These are phyloP conservation scores for Campylomormyrus numenius DNA, from an alignment of 2,113 vertebrate species.

Conservation along the genomic window DNA sequence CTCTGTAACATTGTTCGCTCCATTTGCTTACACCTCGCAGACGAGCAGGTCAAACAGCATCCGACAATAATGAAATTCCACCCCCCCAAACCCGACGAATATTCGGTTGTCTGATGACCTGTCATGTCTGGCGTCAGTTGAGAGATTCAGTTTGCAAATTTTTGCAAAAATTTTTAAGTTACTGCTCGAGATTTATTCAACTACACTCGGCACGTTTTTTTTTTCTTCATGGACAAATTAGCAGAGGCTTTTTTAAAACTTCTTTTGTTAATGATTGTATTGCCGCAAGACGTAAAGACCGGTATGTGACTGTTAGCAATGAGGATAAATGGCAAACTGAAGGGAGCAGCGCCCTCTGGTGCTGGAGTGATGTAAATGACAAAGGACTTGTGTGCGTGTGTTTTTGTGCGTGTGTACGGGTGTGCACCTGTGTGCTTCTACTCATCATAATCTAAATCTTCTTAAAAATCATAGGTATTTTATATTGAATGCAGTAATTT, in stretches of 20 bases:
- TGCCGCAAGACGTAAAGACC: neutral
- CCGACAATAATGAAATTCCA: neutral
- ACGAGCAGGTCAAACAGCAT: neutral
- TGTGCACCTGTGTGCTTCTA: slow-evolving; percentile 39
- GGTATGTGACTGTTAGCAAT: neutral
- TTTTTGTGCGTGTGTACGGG: slow-evolving; percentile 37
- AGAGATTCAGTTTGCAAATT: neutral
- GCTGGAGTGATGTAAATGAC: slow-evolving; percentile 12
- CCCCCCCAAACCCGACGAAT: neutral
- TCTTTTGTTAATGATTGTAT: neutral
- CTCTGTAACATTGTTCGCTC: neutral
- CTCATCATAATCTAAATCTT: slow-evolving; percentile 38
- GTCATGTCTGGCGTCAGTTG: neutral
- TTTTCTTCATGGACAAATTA: neutral
- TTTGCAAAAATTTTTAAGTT: neutral
- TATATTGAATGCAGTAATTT: slow-evolving; percentile 72
- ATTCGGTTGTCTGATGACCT: neutral
- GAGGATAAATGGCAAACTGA: slow-evolving; percentile 12
- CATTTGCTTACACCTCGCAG: neutral
- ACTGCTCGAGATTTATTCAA: neutral
- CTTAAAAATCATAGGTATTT: slow-evolving; percentile 54
- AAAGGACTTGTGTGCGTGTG: slow-evolving; percentile 12
- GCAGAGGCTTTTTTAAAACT: neutral
- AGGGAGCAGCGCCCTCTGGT: slow-evolving; percentile 18
- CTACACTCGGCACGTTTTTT: neutral